Conservation (phyloP, 2,113 vertebrate species). For the Ranitomeya imitator region DNA sequence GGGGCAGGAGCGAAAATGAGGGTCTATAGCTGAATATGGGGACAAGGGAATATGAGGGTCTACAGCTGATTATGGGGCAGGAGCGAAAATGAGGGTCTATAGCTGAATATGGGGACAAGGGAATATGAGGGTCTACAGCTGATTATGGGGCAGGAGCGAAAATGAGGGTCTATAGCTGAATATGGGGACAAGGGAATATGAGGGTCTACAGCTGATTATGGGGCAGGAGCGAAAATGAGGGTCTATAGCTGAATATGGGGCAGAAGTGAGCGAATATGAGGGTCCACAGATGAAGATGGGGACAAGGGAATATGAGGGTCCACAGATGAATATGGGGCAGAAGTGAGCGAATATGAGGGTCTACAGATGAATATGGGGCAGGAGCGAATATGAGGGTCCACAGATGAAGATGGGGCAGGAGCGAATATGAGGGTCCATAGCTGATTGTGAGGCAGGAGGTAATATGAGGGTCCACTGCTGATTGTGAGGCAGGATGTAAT, state of each 20-base stretch:
- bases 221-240: not conserved
- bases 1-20: not conserved
- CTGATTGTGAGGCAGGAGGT: not conserved
- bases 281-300: no score
- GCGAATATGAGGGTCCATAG: not conserved
- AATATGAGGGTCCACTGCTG: not conserved
- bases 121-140: no score
- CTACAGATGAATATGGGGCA: no score
- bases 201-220: not conserved
- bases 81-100: not conserved
- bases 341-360: no score
- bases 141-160: not conserved
- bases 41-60: not conserved
- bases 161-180: not conserved
- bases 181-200: not conserved
- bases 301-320: no score
- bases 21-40: not conserved
- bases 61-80: not conserved
- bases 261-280: no score
- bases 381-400: no score
- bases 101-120: not conserved
- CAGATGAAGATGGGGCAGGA: not conserved
- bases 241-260: no score
- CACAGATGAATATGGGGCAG: no score
- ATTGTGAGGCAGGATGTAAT: no score